Base-by-base conservation (phyloP, 2,797 vertebrate species). In the Poeciliopsis infans region DNA sequence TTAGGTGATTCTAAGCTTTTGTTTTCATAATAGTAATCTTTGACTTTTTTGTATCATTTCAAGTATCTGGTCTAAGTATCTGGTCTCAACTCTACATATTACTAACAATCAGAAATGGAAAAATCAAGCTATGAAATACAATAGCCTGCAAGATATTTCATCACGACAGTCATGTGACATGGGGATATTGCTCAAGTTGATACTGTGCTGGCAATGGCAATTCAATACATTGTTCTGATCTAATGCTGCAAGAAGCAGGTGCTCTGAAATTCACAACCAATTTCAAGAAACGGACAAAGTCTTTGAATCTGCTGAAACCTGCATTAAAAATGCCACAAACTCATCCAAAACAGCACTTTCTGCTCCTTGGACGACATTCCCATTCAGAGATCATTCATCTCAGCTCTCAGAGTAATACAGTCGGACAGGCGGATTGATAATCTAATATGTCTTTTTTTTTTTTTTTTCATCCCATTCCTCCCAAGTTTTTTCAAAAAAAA, bases 391-490 rank as follows among this genome's bases (percentile, higher is more conserved):
- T 74, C 72, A 89, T 92, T 91, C 91, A 88, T 90, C 77, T 70
- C 23, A 5, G 82, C 85, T 83, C 84, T 83, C 77, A 59, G 66
- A 75, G 78, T 89, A 87, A 90, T 82, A 90, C 78, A 91, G 86
- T 84, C 79, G 84, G 92, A 91, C 90, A 93, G 93, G 92, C 93
- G 93, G 91, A 93, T 91, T 93, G 88, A 94, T 95, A 92, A 95
- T 95, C 88, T 93, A 91, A 94, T 89, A 93, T 90, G 90, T 91
- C 85, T 91, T 69, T 39, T 80, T 59, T 43, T 74, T 43, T 80
- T 86, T 83, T 76, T 43, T 80, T 75, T 45, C 25, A 88, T 91
- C 83, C 86, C 76, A 74, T 92, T 93, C 88, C 91, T 90, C 93
- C 93, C 92, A 87, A 90, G 91, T 95, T 93, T 86, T n/a, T 69